Percentiles rank a stretch among this genome's conserved stretches.
These are phyloP conservation scores for Alaudala cheleensis DNA, from an alignment of 2,113 vertebrate species.

Conservation along the genomic window DNA sequence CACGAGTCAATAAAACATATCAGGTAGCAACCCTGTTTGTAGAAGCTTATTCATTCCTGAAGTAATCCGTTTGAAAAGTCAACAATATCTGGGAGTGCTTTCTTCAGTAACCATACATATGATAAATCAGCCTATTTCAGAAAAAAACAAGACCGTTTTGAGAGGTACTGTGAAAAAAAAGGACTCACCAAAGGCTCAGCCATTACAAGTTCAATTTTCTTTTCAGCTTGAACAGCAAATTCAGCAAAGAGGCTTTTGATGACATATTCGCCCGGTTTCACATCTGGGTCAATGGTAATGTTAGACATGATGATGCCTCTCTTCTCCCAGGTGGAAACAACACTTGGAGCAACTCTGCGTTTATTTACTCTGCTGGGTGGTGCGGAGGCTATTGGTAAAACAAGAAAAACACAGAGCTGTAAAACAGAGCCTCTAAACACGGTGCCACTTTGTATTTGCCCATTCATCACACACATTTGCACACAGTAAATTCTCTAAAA, in stretches of 20 bases:
- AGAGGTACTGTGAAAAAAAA: background rate
- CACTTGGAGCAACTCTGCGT: conserved; percentile 73
- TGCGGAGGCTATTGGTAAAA: conserved; percentile 79
- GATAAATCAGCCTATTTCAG: background rate
- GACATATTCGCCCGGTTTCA: conserved; percentile 99
- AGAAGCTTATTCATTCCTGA: background rate
- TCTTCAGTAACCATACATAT: background rate
- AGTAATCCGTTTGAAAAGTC: background rate
- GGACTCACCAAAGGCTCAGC: conserved; percentile 96
- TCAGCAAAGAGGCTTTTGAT: conserved; percentile 99
- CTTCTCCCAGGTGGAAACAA: conserved; percentile 77
- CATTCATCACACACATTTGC: background rate
- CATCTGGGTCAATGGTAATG: conserved; percentile 98
- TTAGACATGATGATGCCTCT: conserved; percentile 90
- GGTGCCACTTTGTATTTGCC: background rate
- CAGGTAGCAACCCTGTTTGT: background rate
- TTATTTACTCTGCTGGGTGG: conserved; percentile 87
- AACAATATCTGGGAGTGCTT: background rate
- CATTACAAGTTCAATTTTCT: conserved; percentile 99
- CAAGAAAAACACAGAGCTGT: background rate
- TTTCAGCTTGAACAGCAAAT: conserved; percentile 97
- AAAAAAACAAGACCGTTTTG: background rate
- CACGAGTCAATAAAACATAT: background rate
- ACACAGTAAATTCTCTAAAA: background rate
- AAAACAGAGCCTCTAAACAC: background rate